Evolutionary conservation across 2,113 vertebrate genomes (phyloP).

Genomic region (Myrmecophaga tridactyla): DNA sequence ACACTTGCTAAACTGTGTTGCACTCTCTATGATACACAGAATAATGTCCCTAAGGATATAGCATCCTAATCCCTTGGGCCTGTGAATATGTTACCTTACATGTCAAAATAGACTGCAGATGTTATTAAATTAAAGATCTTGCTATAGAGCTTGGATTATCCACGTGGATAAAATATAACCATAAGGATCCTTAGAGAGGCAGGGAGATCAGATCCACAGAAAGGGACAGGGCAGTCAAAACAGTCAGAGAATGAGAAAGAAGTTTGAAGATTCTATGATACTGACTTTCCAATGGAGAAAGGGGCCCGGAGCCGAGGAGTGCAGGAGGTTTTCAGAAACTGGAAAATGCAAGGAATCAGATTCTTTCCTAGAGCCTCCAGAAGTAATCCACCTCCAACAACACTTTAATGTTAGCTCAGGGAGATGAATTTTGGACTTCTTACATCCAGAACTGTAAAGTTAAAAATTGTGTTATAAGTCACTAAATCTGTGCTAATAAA

Average conservation of each 20-base stretch:
- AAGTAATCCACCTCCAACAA: background rate
- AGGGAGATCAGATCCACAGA: background rate
- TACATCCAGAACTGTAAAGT: background rate
- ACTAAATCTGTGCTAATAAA: background rate
- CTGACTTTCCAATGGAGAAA: background rate
- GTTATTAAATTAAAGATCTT: background rate
- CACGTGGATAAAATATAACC: too few relatives aligned
- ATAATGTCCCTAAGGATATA: background rate
- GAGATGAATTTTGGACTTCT: background rate
- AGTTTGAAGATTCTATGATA: background rate
- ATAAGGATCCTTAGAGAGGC: background rate
- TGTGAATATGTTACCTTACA: background rate
- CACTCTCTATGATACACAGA: background rate
- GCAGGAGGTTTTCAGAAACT: background rate
- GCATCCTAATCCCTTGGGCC: background rate
- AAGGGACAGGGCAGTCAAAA: background rate
- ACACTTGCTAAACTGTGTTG: background rate
- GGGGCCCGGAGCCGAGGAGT: background rate
- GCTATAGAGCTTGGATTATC: background rate
- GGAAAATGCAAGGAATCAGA: background rate
- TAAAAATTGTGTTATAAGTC: background rate
- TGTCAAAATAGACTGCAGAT: background rate
- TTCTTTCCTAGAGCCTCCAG: background rate
- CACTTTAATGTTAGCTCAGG: background rate
- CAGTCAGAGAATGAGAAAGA: too few relatives aligned